Base-by-base conservation (phyloP, 2,797 vertebrate genomes). In the Merluccius polli region DNA sequence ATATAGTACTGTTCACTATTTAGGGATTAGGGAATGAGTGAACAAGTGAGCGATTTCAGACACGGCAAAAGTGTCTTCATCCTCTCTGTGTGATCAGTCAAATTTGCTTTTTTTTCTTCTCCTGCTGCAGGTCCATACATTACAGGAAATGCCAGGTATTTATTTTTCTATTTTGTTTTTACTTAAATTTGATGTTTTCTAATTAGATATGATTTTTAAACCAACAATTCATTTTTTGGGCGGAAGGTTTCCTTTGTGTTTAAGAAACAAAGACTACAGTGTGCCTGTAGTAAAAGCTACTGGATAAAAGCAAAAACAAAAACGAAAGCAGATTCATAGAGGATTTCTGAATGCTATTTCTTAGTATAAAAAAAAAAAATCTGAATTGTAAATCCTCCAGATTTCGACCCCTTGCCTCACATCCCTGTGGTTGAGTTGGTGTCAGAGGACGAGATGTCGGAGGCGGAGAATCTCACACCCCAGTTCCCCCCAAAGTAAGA, bases 351-450 rank as follows among this genome's bases (percentile, higher is more conserved):
- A 33, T 48, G 36, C 1, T 74, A 31, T 30, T 1, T 36, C 2
- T 1, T 16, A 24, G 9, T 78, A 38, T 6, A 38, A 38, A 11
- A 5, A 12, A 5, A 1, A 38, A 0, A n/a, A 8, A 9, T 24
- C 52, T 59, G 52, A 24, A 59, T n/a, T 59, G 52, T 59, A 24
- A 24, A 59, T 18, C 77, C 65, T 83, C 1, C 82, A 94, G 93
- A 94, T 80, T 84, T 2, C 16, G 93, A 94, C 29, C 92, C 92
- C 3, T 86, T 92, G 31, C 92, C 93, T 30, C 89, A 94, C 78
- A 91, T 93, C 81, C 91, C 93, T 0, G 93, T 94, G 81, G 91
- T 94, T 83, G 93, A 94, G 84, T 86, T 94, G 81, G 24, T 86
- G n/a, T 93, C 94, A 18, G 93, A 94, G 0, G 91, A 92, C 0